A percentile compares a stretch with the other conserved stretches of the same genome.
phyloP scores from a whole-genome alignment of 2,113 vertebrate genomes.

The Gulo gulo region DNA sequence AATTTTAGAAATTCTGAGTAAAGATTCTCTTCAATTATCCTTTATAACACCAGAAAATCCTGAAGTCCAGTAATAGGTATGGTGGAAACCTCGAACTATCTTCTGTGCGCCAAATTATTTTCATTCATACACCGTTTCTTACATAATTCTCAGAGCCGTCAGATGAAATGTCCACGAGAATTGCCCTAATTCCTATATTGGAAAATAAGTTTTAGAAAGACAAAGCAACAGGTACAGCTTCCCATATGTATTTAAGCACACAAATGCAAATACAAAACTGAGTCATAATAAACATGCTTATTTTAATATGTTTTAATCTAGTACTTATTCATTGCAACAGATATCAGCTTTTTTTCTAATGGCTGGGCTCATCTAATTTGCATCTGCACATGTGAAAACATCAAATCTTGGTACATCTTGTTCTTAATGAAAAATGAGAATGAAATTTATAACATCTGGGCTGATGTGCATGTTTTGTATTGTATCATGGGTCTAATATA shows the following conservation, averaged over 20 bases:
- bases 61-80: neutral
- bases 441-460: neutral
- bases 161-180: neutral
- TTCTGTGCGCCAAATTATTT: neutral
- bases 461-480: neutral
- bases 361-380: neutral
- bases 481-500: neutral
- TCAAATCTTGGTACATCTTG: neutral
- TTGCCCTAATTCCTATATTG: neutral
- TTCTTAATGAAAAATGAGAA: neutral
- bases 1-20: neutral
- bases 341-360: neutral
- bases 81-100: neutral
- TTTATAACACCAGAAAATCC: neutral
- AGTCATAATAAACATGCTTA: neutral
- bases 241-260: neutral
- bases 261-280: neutral
- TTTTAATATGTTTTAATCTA: neutral
- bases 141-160: neutral
- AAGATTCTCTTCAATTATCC: neutral
- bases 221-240: neutral
- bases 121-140: neutral
- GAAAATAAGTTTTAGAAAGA: neutral
- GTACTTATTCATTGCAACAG: neutral
- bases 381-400: neutral